Evolutionary conservation across 2,888 invertebrate species (phyloP).

Genomic region (Drosophila pseudotakahashii): DNA sequence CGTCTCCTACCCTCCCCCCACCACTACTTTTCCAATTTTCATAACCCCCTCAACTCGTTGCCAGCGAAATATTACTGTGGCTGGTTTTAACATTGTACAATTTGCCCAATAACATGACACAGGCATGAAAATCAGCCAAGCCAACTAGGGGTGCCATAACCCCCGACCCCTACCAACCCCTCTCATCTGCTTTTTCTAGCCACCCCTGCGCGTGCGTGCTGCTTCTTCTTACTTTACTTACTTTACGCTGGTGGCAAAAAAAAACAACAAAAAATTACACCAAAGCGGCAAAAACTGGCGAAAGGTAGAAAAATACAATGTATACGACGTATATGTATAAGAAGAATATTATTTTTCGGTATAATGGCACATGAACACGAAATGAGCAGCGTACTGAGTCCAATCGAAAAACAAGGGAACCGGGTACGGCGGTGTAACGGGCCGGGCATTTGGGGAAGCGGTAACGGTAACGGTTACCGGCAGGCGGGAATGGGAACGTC

Average conservation of each 20-base stretch:
- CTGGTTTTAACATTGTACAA: slow-evolving; percentile 62
- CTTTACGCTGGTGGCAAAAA: slow-evolving; percentile 70
- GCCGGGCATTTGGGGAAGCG: slow-evolving; percentile 11
- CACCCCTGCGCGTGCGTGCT: slow-evolving; percentile 76
- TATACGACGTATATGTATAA: slow-evolving; percentile 15
- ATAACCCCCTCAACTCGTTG: slow-evolving; percentile 10
- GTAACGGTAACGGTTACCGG: slow-evolving; percentile 20
- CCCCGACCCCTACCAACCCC: neutral
- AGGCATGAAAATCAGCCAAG: slow-evolving; percentile 49
- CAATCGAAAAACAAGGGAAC: slow-evolving; percentile 3
- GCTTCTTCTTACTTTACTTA: slow-evolving; percentile 52
- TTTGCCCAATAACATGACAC: slow-evolving; percentile 77
- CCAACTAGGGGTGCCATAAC: slow-evolving; percentile 63
- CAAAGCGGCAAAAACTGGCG: slow-evolving; percentile 36
- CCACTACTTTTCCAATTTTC: slow-evolving; percentile 1
- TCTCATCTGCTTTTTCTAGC: slow-evolving; percentile 11
- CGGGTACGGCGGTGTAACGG: slow-evolving; percentile 8
- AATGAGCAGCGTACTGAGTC: slow-evolving; percentile 61
- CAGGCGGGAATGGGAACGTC: slow-evolving; percentile 43
- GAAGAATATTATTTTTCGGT: slow-evolving; percentile 75
- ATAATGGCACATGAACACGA: slow-evolving; percentile 78
- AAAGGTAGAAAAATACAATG: slow-evolving; percentile 41
- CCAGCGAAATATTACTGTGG: slow-evolving; percentile 49
- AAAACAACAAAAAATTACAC: slow-evolving; percentile 25
- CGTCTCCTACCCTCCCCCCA: neutral